phyloP scores from a whole-genome alignment of 2,113 vertebrate species.

The Eretmochelys imbricata region DNA sequence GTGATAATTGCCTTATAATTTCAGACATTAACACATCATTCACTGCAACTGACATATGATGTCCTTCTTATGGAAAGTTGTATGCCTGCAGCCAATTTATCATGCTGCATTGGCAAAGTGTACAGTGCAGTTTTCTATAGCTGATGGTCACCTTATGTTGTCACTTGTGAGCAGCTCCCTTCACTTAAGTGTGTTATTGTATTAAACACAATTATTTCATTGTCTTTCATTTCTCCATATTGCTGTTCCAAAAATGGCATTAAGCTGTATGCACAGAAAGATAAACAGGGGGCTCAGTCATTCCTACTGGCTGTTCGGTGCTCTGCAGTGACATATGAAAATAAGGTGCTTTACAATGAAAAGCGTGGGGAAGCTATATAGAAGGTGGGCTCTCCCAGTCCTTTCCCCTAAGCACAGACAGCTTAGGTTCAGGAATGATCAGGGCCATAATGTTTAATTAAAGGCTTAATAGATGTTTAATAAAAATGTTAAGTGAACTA shows the following conservation, averaged over 20 bases:
- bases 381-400: not conserved
- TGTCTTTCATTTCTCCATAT: not conserved
- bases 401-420: not conserved
- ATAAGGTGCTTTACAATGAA: not conserved
- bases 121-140: constrained; percentile 11
- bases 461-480: not conserved
- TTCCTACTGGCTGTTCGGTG: not conserved
- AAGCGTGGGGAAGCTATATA: not conserved
- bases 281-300: not conserved
- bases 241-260: not conserved
- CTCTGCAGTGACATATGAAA: not conserved
- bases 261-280: not conserved
- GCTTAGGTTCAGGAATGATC: not conserved
- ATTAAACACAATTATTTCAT: not conserved
- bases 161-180: not conserved
- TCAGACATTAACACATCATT: constrained; percentile 63
- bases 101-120: constrained; percentile 1
- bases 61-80: constrained; percentile 28
- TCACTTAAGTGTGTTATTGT: not conserved
- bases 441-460: not conserved
- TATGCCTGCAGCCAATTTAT: not conserved
- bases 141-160: constrained; percentile 7
- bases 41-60: constrained; percentile 39
- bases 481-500: not conserved
- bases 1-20: constrained; percentile 66